Evolutionary conservation across 1,140 invertebrate genomes (phyloP).

Genomic region (Batillaria attramentaria): DNA sequence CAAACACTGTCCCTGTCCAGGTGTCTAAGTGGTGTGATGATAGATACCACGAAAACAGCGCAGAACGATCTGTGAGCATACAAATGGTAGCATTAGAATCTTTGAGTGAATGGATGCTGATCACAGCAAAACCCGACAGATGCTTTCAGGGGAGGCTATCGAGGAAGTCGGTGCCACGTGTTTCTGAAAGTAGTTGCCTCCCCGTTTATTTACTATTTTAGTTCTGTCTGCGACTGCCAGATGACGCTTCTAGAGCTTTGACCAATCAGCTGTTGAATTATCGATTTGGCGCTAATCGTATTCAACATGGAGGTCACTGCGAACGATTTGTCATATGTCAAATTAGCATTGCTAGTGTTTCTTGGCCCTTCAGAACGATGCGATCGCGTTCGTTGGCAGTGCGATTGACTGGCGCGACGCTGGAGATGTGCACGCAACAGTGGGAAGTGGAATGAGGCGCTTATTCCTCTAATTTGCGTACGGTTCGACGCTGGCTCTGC

Average conservation of each 20-base stretch:
- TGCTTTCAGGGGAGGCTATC: too few species aligned
- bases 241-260: slow-evolving; percentile 29
- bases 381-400: slow-evolving; percentile 11
- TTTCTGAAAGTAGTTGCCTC: not conserved
- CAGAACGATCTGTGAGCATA: too few species aligned
- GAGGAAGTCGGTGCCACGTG: too few species aligned
- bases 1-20: too few species aligned
- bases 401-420: slow-evolving; percentile 24
- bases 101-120: too few species aligned
- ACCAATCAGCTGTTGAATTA: slow-evolving; percentile 46
- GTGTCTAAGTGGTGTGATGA: too few species aligned
- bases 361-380: slow-evolving; percentile 15
- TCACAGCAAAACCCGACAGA: too few species aligned
- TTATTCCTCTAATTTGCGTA: too few species aligned
- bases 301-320: slow-evolving; percentile 45
- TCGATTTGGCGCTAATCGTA: slow-evolving; percentile 47
- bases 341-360: slow-evolving; percentile 41
- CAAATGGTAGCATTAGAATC: too few species aligned
- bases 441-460: slow-evolving; percentile 5
- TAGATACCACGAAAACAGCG: too few species aligned
- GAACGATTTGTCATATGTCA: slow-evolving; percentile 39
- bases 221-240: slow-evolving; percentile 29
- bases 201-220: slow-evolving; percentile 37
- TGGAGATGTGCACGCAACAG: not conserved
- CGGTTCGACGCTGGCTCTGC: too few species aligned